Base-by-base conservation (phyloP, 2,797 vertebrate genomes). In the Crocidura indochinensis region DNA sequence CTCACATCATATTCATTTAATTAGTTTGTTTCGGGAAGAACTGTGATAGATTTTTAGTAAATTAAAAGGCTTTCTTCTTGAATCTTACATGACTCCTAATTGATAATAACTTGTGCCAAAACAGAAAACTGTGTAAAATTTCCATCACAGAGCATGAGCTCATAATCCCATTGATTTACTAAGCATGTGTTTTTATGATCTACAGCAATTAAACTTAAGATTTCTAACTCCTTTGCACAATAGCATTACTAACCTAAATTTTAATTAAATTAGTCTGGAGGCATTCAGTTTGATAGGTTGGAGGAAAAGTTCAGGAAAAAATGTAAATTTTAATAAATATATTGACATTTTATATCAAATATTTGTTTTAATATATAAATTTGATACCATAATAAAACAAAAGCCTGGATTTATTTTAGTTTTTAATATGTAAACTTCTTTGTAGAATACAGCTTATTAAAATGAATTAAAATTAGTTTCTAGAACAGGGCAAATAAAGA, bases 401-500 rank as follows among this genome's bases (percentile, higher is more conserved):
- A 62, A 56, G n/a, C 29, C 3, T 6, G 26, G 1, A 11, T 80
- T 60, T 60, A 60, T 60, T 6, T 17, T 60, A 60, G 17, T 60
- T 19, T 15, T 60, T 60, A 7, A 60, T 20, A 19, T 7, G 22
- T 19, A 14, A 6, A 19, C 22, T 60, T 19, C 19, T 60, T 60
- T 60, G 56, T 60, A 60, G 22, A 60, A 60, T 20, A 60, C 22
- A 60, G 56, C 19, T 17, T 60, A 60, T 87, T 79, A 38, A 84
- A 2, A 6, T 38, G 4, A 22, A 64, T 68, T 51, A 68, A 69
- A 77, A 29, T 67, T 22, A 81, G 86, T 92, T 93, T 47, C 75
- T 91, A 1, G 24, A 44, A 56, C 20, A 24, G 22, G 56, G 15
- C 22, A 65, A 65, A 26, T 26, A 65, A 26, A 65, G 9, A 26